Evolutionary conservation across 2,113 vertebrate species (phyloP).

Genomic region (zebrafish (Danio rerio)): GRCz12tu NC_133189.1:27885501-27886000

Average conservation of each 20-base stretch:
- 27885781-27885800: background rate
- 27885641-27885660: background rate
- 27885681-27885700: background rate
- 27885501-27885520: background rate
- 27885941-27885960: too few species aligned
- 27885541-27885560: background rate
- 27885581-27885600: background rate
- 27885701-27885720: background rate
- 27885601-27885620: background rate
- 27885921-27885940: background rate
- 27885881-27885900: background rate
- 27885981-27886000: too few species aligned
- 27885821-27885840: background rate
- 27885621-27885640: constrained; percentile 9
- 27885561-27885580: background rate
- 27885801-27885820: constrained; percentile 11
- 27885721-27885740: background rate
- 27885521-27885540: background rate
- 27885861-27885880: background rate
- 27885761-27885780: background rate
- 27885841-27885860: background rate
- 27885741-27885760: too few species aligned
- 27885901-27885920: background rate
- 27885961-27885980: too few species aligned
- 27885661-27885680: background rate